A percentile compares a stretch with the other conserved stretches of the same genome.
These are phyloP conservation scores for Eupithecia subumbrata DNA, from an alignment of 2,888 invertebrate genomes.

Conservation along the genomic window DNA sequence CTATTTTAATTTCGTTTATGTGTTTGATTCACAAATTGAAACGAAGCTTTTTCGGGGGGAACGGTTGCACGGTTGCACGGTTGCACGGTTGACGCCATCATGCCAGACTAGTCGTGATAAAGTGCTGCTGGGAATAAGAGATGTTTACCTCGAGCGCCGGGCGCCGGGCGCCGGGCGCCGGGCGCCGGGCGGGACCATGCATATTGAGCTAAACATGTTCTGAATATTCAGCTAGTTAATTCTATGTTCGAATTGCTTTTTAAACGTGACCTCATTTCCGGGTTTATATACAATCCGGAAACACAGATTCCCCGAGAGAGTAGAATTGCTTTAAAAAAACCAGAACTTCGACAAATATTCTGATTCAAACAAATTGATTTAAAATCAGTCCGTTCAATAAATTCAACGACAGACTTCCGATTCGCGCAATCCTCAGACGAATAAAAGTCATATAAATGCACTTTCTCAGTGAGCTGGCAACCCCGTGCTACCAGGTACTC, in stretches of 20 bases:
- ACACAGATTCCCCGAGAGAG: neutral
- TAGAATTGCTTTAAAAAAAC: neutral
- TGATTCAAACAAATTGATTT: constrained; percentile 5
- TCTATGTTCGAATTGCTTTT: neutral
- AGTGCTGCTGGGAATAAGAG: constrained; percentile 16
- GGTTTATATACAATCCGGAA: neutral
- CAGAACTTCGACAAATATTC: neutral
- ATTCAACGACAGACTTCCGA: constrained; percentile 6
- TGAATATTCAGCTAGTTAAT: constrained; percentile 7
- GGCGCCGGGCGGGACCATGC: constrained; percentile 9
- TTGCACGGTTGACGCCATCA: constrained; percentile 26
- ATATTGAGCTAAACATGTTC: constrained; percentile 11
- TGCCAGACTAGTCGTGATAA: constrained; percentile 19
- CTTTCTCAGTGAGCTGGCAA: constrained; percentile 8
- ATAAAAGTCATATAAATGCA: constrained; percentile 30
- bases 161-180: no score
- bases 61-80: constrained; percentile 24
- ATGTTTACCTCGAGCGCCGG: no score
- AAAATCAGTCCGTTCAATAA: constrained; percentile 11
- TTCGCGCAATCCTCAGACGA: constrained; percentile 5
- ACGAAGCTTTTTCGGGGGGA: constrained; percentile 26
- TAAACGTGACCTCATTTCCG: neutral
- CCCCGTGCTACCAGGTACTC: constrained; percentile 2
- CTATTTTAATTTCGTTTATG: constrained; percentile 49
- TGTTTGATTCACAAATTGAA: constrained; percentile 41